Evolutionary conservation across 2,797 vertebrate species (phyloP), one percentile per base, ranked within the genome.

Genomic region (Ibycter americanus): DNA sequence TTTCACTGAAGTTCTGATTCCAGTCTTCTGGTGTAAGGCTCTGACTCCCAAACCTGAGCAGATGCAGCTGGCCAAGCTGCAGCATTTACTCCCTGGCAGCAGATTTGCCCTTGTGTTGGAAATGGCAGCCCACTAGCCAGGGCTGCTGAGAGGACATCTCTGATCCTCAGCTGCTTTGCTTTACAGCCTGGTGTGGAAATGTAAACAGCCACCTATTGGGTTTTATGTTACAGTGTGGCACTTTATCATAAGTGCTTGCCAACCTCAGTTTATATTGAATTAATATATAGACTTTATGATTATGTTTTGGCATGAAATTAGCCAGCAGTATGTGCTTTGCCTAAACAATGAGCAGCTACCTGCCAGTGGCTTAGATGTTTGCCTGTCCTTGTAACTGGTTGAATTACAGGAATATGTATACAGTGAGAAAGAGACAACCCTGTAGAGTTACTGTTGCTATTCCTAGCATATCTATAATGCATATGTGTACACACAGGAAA

Each of bases 41-140:
- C 29, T 0, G 0, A 7, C 54, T 66, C 32, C 49, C 67, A 32
- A 11, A 17, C 6, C 21, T 0, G 0, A 55, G 51, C 20, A 40
- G 62, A 58, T 73, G 56, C 44, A 7, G 3, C 27, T 40, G 42
- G 26, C 5, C 23, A 71, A 72, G 32, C n/a, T 51, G 66, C 29
- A 67, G 44, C 38, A 4, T 55, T 72, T 86, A 16, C 40, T 22
- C 5, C n/a, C 18, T 2, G 1, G 71, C 46, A 49, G 70, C 25
- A 54, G 19, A 44, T 77, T 52, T 59, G 10, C 21, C n/a, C 21
- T 26, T 9, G 6, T 21, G 5, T 6, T 38, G 46, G 42, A 65
- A 63, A 16, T 3, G 4, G 32, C 55, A 83, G 11, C 66, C 46
- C 21, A 5, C 31, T 7, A 23, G 32, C 17, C 27, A 46, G 40